These are phyloP conservation scores for Caenorhabditis elegans DNA, from an alignment of 1,140 invertebrate genomes.

Conservation along the genomic window WBcel235 BX284603.4:13090501-13091000, in stretches of 20 bases:
- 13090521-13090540: too few species aligned
- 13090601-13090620: too few species aligned
- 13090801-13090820: neutral
- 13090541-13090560: too few species aligned
- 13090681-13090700: too few species aligned
- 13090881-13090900: constrained; percentile 58
- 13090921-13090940: constrained; percentile 56
- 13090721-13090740: neutral
- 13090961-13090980: constrained; percentile 45
- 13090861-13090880: constrained; percentile 41
- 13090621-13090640: too few species aligned
- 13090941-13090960: constrained; percentile 53
- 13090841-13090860: constrained; percentile 1
- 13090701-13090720: neutral
- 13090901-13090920: constrained; percentile 46
- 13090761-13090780: too few species aligned
- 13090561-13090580: too few species aligned
- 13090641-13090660: too few species aligned
- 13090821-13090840: neutral
- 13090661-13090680: too few species aligned
- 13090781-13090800: neutral
- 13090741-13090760: neutral
- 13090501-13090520: too few species aligned
- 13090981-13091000: too few species aligned
- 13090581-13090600: too few species aligned